A percentile compares a stretch with the other conserved stretches of the same genome.
phyloP scores from a whole-genome alignment of 37 sponge, comb jelly and placozoan species.

The Sycon ciliatum region DNA sequence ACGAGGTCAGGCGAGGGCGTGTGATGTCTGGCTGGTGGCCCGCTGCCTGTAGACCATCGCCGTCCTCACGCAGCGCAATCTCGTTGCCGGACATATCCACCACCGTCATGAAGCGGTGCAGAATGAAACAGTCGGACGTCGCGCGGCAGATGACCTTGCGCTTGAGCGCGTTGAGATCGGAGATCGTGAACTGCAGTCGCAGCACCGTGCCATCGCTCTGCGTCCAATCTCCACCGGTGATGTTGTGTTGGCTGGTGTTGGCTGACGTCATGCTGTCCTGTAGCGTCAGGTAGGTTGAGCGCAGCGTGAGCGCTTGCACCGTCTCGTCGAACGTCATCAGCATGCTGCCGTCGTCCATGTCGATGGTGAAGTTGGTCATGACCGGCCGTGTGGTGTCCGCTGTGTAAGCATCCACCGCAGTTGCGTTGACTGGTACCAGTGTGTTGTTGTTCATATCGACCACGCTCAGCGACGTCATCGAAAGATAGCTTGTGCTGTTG shows the following conservation, averaged over 20 bases:
- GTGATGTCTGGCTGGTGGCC: slow-evolving; percentile 49
- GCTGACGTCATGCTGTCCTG: slow-evolving; percentile 32
- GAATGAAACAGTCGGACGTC: slow-evolving; percentile 45
- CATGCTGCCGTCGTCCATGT: slow-evolving; percentile 61
- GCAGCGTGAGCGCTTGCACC: slow-evolving; percentile 54
- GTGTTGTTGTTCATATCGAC: neutral
- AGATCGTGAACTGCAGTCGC: slow-evolving; percentile 28
- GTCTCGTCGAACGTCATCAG: slow-evolving; percentile 79
- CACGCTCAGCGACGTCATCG: neutral
- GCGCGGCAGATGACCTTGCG: slow-evolving; percentile 55
- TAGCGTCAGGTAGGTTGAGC: slow-evolving; percentile 34
- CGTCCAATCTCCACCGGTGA: slow-evolving; percentile 31
- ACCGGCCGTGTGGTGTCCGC: slow-evolving; percentile 60
- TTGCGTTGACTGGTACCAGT: neutral
- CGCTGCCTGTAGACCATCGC: slow-evolving; percentile 31
- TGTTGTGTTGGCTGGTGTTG: slow-evolving; percentile 30
- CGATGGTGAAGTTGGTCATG: slow-evolving; percentile 45
- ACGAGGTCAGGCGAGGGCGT: slow-evolving; percentile 51
- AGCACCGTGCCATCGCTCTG: slow-evolving; percentile 51
- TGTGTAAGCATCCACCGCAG: slow-evolving; percentile 29
- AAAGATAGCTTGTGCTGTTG: neutral
- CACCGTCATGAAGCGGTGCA: slow-evolving; percentile 39
- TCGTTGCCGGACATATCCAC: slow-evolving; percentile 61
- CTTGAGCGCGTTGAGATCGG: slow-evolving; percentile 72
- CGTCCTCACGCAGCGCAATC: slow-evolving; percentile 35